phyloP scores from a whole-genome alignment of 2,888 invertebrate genomes.

The Sthenelais limicola region DNA sequence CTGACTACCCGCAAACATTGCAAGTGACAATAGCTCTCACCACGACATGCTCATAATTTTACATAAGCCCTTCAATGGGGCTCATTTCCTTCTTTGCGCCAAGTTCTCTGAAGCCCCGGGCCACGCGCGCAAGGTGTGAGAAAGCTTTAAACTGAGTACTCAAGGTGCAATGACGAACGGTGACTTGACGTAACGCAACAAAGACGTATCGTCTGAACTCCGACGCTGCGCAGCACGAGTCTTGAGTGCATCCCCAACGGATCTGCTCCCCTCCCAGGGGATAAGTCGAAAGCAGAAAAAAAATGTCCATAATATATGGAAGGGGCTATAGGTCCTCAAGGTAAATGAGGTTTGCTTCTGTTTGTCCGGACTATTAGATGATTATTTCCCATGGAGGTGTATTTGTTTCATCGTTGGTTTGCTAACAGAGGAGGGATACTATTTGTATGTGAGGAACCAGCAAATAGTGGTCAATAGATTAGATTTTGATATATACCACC shows the following conservation, averaged over 20 bases:
- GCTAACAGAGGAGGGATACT: too few species aligned
- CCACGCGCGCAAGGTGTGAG: constrained; percentile 25
- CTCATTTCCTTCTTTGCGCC: background rate
- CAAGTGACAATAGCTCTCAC: constrained; percentile 25
- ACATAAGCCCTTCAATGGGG: background rate
- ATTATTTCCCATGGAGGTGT: too few species aligned
- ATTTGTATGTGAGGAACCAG: too few species aligned
- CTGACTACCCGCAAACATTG: too few species aligned
- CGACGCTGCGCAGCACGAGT: background rate
- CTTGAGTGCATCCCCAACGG: constrained; percentile 2
- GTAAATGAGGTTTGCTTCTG: too few species aligned
- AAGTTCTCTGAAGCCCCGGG: constrained; percentile 21
- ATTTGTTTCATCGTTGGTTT: too few species aligned
- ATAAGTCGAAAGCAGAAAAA: too few species aligned
- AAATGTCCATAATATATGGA: too few species aligned
- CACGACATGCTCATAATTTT: background rate
- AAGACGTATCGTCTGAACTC: background rate
- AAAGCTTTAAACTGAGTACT: background rate
- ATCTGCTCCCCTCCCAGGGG: background rate
- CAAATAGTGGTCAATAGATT: too few species aligned
- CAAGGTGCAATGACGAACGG: constrained; percentile 5
- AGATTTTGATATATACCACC: too few species aligned
- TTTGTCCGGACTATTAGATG: too few species aligned
- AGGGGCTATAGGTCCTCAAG: too few species aligned
- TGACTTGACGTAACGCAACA: constrained; percentile 1